Evolutionary conservation across 2,888 invertebrate species (phyloP).

Genomic region (Campoplex nolae): DNA sequence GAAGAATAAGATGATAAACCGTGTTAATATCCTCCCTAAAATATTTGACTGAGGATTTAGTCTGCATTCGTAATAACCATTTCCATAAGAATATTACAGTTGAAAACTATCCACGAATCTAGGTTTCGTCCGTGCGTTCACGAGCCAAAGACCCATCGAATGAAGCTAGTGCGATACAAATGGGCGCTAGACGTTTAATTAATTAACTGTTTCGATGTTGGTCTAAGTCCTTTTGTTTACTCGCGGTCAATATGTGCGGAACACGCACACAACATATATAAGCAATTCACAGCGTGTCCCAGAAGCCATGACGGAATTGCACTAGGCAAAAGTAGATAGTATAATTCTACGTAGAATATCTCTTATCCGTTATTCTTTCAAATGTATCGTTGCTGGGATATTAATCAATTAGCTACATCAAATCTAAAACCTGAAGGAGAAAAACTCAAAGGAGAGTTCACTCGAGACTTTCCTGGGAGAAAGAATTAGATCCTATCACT

Average conservation of each 20-base stretch:
- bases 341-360: neutral
- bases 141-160: neutral
- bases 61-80: neutral
- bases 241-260: neutral
- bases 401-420: neutral
- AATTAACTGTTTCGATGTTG: neutral
- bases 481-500: neutral
- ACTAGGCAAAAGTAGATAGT: neutral
- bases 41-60: neutral
- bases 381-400: neutral
- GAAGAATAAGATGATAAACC: neutral
- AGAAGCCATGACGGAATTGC: neutral
- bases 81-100: neutral
- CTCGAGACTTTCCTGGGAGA: no score
- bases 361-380: neutral
- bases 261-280: neutral
- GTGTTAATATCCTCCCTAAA: neutral
- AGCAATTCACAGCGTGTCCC: neutral
- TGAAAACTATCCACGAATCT: neutral
- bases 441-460: neutral
- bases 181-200: neutral
- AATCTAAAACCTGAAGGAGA: neutral
- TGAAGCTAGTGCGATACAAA: neutral
- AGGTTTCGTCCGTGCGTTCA: neutral
- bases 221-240: conserved; percentile 1